A percentile compares a stretch with the other conserved stretches of the same genome.
These are phyloP conservation scores for Acrocephalus kingi DNA, from an alignment of 2,113 vertebrate genomes.

Conservation along the genomic window DNA sequence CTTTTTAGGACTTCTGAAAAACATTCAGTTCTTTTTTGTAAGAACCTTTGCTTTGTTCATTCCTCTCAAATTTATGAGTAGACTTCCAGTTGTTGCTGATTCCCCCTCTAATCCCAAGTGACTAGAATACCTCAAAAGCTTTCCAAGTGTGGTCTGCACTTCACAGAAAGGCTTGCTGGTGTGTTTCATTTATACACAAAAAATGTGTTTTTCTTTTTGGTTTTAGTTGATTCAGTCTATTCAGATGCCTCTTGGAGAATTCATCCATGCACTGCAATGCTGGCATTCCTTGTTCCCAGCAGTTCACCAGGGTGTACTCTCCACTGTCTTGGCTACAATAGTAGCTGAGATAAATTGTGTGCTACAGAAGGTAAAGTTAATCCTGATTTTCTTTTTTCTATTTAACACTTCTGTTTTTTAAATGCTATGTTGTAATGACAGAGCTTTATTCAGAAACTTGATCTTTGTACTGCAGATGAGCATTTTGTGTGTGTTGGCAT, in stretches of 20 bases:
- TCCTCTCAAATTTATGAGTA: background rate
- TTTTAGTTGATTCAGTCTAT: constrained; percentile 81
- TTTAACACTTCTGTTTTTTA: background rate
- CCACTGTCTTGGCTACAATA: constrained; percentile 83
- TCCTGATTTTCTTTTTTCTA: background rate
- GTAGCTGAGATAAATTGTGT: constrained; percentile 82
- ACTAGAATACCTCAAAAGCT: background rate
- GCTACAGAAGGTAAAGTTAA: constrained; percentile 82
- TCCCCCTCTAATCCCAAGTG: background rate
- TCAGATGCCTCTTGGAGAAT: constrained; percentile 77
- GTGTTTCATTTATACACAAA: background rate
- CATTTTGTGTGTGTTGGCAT: background rate
- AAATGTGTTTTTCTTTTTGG: background rate
- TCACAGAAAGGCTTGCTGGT: background rate
- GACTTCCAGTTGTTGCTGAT: background rate
- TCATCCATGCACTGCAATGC: constrained; percentile 77
- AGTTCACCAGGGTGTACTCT: constrained; percentile 79
- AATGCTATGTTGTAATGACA: background rate
- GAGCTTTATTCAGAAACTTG: background rate
- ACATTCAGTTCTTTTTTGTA: background rate
- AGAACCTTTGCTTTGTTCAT: background rate
- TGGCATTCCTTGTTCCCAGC: constrained; percentile 61
- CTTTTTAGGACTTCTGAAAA: background rate
- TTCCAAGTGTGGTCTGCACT: background rate
- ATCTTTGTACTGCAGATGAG: background rate